Conservation (phyloP, 2,797 vertebrate species). For the Cyprinella venusta region DNA sequence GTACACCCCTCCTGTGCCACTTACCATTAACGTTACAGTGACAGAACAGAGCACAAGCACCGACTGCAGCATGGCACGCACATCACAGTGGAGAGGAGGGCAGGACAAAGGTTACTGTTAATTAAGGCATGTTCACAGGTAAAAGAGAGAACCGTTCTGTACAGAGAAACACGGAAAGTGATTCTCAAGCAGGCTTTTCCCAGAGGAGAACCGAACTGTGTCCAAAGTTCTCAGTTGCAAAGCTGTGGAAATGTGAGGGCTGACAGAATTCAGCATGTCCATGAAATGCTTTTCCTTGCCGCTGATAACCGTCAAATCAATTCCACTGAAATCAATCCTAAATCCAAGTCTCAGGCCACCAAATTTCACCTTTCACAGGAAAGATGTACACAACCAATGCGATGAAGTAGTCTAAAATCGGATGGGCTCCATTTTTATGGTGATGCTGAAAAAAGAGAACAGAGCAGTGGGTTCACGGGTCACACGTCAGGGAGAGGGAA, state of each 20-base stretch:
- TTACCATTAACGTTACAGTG: slow-evolving; percentile 47
- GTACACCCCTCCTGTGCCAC: slow-evolving; percentile 51
- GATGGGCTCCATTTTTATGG: slow-evolving; percentile 8
- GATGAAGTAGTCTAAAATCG: slow-evolving; percentile 1
- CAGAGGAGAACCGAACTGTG: slow-evolving; percentile 20
- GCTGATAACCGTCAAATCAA: slow-evolving; percentile 9
- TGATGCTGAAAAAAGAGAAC: neutral
- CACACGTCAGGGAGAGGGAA: neutral
- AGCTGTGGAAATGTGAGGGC: slow-evolving; percentile 4
- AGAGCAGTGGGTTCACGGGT: neutral
- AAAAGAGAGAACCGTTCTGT: slow-evolving; percentile 63
- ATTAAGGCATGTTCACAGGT: slow-evolving; percentile 74
- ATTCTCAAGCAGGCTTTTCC: slow-evolving; percentile 37
- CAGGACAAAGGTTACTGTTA: slow-evolving; percentile 65
- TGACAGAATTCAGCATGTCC: neutral
- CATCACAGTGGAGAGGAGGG: slow-evolving; percentile 68
- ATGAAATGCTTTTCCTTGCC: slow-evolving; percentile 5
- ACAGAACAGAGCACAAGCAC: slow-evolving; percentile 43
- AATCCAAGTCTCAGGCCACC: slow-evolving; percentile 40
- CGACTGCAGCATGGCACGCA: slow-evolving; percentile 31
- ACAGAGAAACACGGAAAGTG: slow-evolving; percentile 54
- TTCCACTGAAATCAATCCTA: neutral
- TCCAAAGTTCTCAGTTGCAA: slow-evolving; percentile 18
- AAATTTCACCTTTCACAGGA: slow-evolving; percentile 33
- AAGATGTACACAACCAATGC: neutral